Evolutionary conservation across 2,113 vertebrate genomes (phyloP).

Genomic region (Chloropsis cyanopogon): DNA sequence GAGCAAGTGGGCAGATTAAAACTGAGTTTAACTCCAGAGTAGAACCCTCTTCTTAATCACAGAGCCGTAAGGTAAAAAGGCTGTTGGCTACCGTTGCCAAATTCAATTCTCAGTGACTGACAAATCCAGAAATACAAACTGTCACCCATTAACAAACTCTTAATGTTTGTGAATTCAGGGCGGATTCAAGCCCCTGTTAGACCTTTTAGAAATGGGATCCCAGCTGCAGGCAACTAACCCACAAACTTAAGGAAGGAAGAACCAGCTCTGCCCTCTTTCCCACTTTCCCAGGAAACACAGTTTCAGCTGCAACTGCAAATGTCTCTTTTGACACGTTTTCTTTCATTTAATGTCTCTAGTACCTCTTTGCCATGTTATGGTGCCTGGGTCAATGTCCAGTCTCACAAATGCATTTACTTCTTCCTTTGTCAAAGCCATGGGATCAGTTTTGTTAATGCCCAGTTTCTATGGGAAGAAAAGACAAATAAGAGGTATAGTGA

Average conservation of each 20-base stretch:
- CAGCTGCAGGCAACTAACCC: neutral
- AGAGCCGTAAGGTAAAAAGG: neutral
- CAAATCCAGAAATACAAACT: neutral
- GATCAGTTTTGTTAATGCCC: constrained; percentile 90
- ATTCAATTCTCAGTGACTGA: neutral
- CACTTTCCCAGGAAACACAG: neutral
- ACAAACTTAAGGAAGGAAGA: neutral
- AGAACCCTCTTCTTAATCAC: neutral
- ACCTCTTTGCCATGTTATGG: constrained; percentile 98
- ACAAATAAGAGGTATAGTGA: neutral
- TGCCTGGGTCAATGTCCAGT: constrained; percentile 88
- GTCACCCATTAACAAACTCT: neutral
- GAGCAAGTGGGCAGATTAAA: neutral
- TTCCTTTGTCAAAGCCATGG: constrained; percentile 84
- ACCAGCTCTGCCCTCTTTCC: neutral
- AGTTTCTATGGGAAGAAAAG: constrained; percentile 79
- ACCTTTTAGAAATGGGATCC: neutral
- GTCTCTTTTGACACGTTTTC: neutral
- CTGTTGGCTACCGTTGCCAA: neutral
- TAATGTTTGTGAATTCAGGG: neutral
- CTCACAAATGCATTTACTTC: constrained; percentile 88
- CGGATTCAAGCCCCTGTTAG: neutral
- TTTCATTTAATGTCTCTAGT: neutral
- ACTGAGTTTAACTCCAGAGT: neutral
- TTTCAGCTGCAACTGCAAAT: neutral